Conservation (phyloP, 2,113 vertebrate species). For the Girardinichthys multiradiatus region DNA sequence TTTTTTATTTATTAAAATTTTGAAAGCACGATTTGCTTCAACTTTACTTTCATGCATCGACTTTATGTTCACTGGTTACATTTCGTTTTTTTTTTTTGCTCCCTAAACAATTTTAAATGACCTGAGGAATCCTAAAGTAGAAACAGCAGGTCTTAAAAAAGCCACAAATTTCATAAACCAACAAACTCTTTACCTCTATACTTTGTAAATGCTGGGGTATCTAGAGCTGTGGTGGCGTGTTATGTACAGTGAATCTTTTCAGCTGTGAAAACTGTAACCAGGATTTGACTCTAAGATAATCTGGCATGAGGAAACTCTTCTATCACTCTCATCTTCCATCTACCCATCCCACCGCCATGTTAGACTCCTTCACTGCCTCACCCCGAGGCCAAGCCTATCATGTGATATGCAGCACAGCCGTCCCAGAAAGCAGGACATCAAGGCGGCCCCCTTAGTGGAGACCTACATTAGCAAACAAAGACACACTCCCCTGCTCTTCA, state of each 20-base stretch:
- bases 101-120: not conserved
- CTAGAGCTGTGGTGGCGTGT: not conserved
- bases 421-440: slow-evolving; percentile 68
- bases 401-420: slow-evolving; percentile 56
- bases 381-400: slow-evolving; percentile 71
- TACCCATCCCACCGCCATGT: slow-evolving; percentile 47
- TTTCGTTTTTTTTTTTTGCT: not conserved
- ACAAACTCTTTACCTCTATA: not conserved
- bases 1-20: not conserved
- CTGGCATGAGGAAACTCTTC: slow-evolving; percentile 40
- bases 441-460: slow-evolving; percentile 53
- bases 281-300: slow-evolving; percentile 46
- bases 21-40: too few relatives aligned
- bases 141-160: not conserved
- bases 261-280: slow-evolving; percentile 38
- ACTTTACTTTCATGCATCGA: too few relatives aligned
- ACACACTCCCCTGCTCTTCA: slow-evolving; percentile 34
- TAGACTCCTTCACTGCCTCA: slow-evolving; percentile 51
- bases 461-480: slow-evolving; percentile 77
- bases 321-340: slow-evolving; percentile 47
- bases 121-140: not conserved
- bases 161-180: not conserved
- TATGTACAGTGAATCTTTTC: slow-evolving; percentile 20
- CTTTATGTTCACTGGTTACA: too few relatives aligned
- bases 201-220: not conserved